Evolutionary conservation across 2,888 invertebrate species (phyloP).

Genomic region (Heliothis peltigera): DNA sequence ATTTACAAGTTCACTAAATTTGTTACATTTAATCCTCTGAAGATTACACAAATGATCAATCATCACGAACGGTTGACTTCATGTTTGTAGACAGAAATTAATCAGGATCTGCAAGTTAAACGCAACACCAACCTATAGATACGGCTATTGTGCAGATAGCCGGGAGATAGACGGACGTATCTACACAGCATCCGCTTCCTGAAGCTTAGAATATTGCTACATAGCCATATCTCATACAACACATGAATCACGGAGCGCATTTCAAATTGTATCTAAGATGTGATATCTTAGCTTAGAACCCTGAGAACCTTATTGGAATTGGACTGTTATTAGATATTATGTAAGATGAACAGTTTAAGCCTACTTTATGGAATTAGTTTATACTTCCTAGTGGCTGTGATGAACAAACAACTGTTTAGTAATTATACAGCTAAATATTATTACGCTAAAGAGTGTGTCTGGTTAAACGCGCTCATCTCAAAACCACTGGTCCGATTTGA

Average conservation of each 20-base stretch:
- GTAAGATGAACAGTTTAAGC: too few relatives aligned
- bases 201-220: conserved; percentile 40
- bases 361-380: too few relatives aligned
- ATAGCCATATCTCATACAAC: conserved; percentile 15
- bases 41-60: conserved; percentile 1
- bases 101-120: conserved; percentile 2
- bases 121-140: conserved; percentile 13
- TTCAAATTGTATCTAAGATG: not conserved
- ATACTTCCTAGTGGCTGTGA: too few relatives aligned
- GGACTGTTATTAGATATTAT: too few relatives aligned
- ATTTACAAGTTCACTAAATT: too few relatives aligned
- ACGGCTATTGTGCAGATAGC: conserved; percentile 17
- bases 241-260: conserved; percentile 21
- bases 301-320: too few relatives aligned
- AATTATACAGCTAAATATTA: too few relatives aligned
- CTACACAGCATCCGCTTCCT: conserved; percentile 46
- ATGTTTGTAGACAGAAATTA: not conserved
- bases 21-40: not conserved
- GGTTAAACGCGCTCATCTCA: too few relatives aligned
- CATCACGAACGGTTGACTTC: not conserved
- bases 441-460: too few relatives aligned
- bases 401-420: too few relatives aligned
- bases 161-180: conserved; percentile 42
- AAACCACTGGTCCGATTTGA: too few relatives aligned
- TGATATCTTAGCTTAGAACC: not conserved